Conservation (phyloP, 92 coral and sea anemone species). For the Pocillopora grandis region DNA sequence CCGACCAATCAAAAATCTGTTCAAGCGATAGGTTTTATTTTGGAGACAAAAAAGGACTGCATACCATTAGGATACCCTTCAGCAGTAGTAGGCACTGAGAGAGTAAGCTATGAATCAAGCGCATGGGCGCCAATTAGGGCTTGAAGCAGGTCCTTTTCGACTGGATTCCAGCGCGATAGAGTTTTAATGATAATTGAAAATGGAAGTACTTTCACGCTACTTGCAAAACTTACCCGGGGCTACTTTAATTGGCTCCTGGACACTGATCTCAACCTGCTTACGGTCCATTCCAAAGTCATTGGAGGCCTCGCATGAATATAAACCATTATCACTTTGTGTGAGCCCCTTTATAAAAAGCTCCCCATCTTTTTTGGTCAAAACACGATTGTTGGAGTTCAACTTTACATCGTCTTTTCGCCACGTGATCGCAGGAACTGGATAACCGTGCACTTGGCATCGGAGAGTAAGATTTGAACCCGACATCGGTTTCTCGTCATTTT, state of each 20-base stretch:
- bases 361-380: slow-evolving; percentile 3
- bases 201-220: too few relatives aligned
- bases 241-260: slow-evolving; percentile 10
- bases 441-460: slow-evolving; percentile 36
- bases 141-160: too few relatives aligned
- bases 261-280: slow-evolving; percentile 4
- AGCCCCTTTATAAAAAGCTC: slow-evolving; percentile 20
- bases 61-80: too few relatives aligned
- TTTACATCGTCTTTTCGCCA: slow-evolving; percentile 27
- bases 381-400: slow-evolving; percentile 4
- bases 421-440: slow-evolving; percentile 32
- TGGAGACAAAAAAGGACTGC: too few relatives aligned
- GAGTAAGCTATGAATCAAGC: too few relatives aligned
- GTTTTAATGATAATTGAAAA: background rate
- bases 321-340: background rate
- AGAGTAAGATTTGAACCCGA: slow-evolving; percentile 32
- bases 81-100: too few relatives aligned
- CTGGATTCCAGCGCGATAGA: too few relatives aligned
- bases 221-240: slow-evolving; percentile 1
- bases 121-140: too few relatives aligned
- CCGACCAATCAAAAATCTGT: too few relatives aligned
- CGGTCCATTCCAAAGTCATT: slow-evolving; percentile 27
- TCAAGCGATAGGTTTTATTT: too few relatives aligned
- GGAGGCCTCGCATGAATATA: slow-evolving; percentile 41
- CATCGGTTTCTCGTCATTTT: slow-evolving; percentile 4